Conservation (phyloP, 2,888 invertebrate species). For the Tuberolachnus salignus region DNA sequence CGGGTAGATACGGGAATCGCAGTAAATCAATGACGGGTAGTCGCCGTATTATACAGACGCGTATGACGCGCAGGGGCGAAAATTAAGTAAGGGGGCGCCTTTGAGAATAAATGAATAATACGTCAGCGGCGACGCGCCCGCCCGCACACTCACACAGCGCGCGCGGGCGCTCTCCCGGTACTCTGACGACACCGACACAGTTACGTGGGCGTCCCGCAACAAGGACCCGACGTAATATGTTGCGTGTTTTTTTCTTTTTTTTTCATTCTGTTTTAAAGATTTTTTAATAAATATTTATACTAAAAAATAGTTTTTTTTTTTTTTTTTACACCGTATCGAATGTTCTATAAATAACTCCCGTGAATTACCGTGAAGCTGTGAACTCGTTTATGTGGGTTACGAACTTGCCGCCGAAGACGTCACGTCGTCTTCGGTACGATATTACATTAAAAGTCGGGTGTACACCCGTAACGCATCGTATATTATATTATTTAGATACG, state of each 20-base stretch:
- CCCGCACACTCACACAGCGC: neutral
- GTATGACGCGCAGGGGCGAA: constrained; percentile 10
- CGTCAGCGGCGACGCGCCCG: constrained; percentile 18
- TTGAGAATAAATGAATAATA: constrained; percentile 37
- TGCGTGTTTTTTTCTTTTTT: neutral
- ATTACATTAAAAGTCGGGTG: no score
- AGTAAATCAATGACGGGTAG: constrained; percentile 41
- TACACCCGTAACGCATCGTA: no score
- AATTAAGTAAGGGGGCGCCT: constrained; percentile 44
- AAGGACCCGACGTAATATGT: neutral
- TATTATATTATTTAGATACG: no score
- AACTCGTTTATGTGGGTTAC: constrained; percentile 3
- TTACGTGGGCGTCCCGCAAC: constrained; percentile 22
- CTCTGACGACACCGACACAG: neutral
- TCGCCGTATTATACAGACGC: neutral
- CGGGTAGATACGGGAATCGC: constrained; percentile 10
- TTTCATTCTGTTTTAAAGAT: no score
- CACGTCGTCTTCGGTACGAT: neutral
- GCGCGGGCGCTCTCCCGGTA: neutral
- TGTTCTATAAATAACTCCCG: constrained; percentile 28
- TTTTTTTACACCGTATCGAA: constrained; percentile 43
- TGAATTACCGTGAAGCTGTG: constrained; percentile 28
- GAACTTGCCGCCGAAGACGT: neutral
- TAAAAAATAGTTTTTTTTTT: neutral
- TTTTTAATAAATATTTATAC: neutral